Percentiles rank a stretch among this genome's conserved stretches.
Conservation (phyloP, 2,113 vertebrate genomes). For the Ageneiosus marmoratus region DNA sequence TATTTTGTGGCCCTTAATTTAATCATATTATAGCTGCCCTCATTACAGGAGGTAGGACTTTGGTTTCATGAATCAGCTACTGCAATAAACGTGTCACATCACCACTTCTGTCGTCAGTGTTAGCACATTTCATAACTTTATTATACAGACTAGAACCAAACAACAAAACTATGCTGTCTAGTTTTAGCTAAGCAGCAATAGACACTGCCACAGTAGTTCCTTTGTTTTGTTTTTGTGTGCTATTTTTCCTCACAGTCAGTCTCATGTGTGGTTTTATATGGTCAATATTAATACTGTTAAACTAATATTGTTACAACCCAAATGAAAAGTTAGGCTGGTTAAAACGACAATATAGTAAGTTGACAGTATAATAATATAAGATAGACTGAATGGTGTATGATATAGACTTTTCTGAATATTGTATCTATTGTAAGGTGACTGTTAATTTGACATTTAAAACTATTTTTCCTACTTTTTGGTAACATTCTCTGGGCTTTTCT, state of each 20-base stretch:
- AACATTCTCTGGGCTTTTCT: too few relatives aligned
- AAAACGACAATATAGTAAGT: too few relatives aligned
- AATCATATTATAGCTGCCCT: neutral
- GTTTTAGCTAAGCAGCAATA: neutral
- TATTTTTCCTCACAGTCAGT: neutral
- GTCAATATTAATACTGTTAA: neutral
- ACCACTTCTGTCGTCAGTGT: neutral
- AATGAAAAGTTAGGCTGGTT: neutral
- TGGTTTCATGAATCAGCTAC: neutral
- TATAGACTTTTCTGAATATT: too few relatives aligned
- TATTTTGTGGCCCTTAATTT: neutral
- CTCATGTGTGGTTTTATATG: neutral
- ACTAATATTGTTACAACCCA: neutral
- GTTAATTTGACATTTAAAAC: too few relatives aligned
- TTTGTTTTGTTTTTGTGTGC: neutral
- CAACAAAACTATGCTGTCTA: neutral
- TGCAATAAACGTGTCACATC: neutral
- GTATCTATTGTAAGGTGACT: too few relatives aligned
- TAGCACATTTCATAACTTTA: neutral
- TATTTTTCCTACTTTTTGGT: too few relatives aligned
- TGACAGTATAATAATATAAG: neutral
- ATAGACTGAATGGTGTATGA: too few relatives aligned
- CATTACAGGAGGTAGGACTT: neutral
- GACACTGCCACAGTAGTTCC: neutral
- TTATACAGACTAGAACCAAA: neutral